These are phyloP conservation scores for Zele albiditarsus DNA, from an alignment of 2,888 invertebrate genomes.

Conservation along the genomic window DNA sequence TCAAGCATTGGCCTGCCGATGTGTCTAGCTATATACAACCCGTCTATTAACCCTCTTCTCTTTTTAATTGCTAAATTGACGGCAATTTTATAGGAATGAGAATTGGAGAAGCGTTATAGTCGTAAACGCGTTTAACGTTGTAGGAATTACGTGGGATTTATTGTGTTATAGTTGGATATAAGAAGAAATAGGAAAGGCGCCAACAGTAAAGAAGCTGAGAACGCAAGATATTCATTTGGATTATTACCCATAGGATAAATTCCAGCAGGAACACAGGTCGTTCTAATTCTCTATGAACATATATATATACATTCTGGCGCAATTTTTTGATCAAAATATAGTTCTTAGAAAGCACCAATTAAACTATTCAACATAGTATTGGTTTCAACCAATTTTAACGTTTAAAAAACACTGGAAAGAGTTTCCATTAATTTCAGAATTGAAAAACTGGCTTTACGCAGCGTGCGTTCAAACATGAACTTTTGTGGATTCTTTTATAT, in stretches of 20 bases:
- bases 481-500: not conserved
- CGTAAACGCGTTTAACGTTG: slow-evolving; percentile 37
- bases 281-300: slow-evolving; percentile 6
- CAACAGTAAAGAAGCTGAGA: slow-evolving; percentile 23
- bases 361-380: slow-evolving; percentile 18
- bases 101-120: slow-evolving; percentile 58
- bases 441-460: slow-evolving; percentile 44
- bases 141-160: slow-evolving; percentile 53
- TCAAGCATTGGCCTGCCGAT: slow-evolving; percentile 62
- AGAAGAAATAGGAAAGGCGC: slow-evolving; percentile 33
- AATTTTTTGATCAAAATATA: slow-evolving; percentile 21
- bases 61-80: slow-evolving; percentile 72
- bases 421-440: slow-evolving; percentile 47
- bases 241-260: slow-evolving; percentile 32
- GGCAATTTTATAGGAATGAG: slow-evolving; percentile 69
- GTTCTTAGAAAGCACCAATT: slow-evolving; percentile 49
- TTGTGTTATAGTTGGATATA: slow-evolving; percentile 37
- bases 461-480: slow-evolving; percentile 32
- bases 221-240: slow-evolving; percentile 13
- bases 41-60: slow-evolving; percentile 70
- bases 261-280: slow-evolving; percentile 28
- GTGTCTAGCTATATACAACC: slow-evolving; percentile 70
- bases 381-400: not conserved
- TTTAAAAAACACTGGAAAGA: slow-evolving; percentile 28
- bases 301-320: not conserved